Evolutionary conservation across 2,113 vertebrate genomes (phyloP).

Genomic region (Saccopteryx bilineata): DNA sequence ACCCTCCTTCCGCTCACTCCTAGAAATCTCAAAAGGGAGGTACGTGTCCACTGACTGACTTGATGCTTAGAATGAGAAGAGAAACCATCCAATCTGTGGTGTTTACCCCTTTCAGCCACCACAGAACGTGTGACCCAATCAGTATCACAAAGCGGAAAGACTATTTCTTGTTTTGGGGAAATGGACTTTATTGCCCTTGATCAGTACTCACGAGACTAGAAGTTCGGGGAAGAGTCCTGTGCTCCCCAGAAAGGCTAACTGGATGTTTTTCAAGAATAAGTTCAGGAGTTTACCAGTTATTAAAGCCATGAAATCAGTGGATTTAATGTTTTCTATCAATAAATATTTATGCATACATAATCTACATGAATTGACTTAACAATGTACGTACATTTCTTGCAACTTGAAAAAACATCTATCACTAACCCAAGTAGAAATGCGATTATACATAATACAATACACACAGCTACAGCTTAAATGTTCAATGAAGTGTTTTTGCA

Average conservation of each 20-base stretch:
- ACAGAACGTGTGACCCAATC: not conserved
- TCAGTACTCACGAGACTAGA: not conserved
- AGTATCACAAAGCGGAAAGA: not conserved
- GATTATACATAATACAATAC: constrained; percentile 30
- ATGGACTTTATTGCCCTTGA: not conserved
- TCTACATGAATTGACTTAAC: not conserved
- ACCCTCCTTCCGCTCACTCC: not conserved
- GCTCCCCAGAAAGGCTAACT: not conserved
- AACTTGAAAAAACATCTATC: constrained; percentile 10
- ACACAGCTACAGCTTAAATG: not conserved
- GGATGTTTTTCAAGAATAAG: not conserved
- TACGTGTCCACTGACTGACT: not conserved
- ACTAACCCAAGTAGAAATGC: constrained; percentile 19
- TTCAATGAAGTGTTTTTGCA: not conserved
- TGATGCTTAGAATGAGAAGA: not conserved
- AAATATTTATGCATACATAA: not conserved
- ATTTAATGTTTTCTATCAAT: not conserved
- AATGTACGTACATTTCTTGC: not conserved
- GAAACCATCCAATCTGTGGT: not conserved
- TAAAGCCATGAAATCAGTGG: not conserved
- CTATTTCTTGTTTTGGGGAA: not conserved
- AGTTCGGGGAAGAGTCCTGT: not conserved
- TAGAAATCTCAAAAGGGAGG: not conserved
- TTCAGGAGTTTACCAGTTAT: not conserved
- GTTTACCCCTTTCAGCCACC: not conserved